Evolutionary conservation across 2,888 invertebrate species (phyloP), one percentile per base, ranked within the genome.

Genomic region (Apamea epomidion): DNA sequence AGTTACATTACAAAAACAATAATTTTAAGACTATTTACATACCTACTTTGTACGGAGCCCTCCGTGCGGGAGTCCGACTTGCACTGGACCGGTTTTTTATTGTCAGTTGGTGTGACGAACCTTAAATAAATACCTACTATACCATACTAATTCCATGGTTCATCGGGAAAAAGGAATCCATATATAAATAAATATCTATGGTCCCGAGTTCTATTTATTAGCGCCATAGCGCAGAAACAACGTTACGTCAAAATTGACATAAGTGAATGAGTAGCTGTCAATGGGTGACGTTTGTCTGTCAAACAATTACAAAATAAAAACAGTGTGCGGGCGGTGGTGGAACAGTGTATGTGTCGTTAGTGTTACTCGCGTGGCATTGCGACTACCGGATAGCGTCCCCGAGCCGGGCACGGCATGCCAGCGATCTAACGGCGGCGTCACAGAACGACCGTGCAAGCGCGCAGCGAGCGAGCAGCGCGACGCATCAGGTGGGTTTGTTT

Each of bases 401-500:
- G 81, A 67, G 80, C 82, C 81, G 76, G 81, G 67, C 80, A 82
- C 82, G 79, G 86, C 45, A 90, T 86, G 90, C 77, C 81, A 80
- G 48, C 62, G 16, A 45, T 80, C 51, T 84, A 81, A 72, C 74
- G 74, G 75, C 67, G 68, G 75, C 60, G 86, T 58, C 29, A 42
- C 68, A 74, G 74, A 69, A 69, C 54, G 42, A 78, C 42, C 80
- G 73, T 71, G 83, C 78, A 42, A 72, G 78, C 76, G 74, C 60
- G 73, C 80, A 82, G 67, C 87, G 37, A 76, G 65, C 72, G 58
- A 67, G 79, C 78, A 72, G 79, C 81, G 73, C 84, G 75, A 86
- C 83, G 91, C 92, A 91, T 92, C 92, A 93, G 94, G 93, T 93
- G 92, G 91, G 93, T 93, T 93, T 93, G 93, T 93, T 93, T 92